Percentiles rank a stretch among this genome's conserved stretches.
These are phyloP conservation scores for Ceratosolen fusciceps DNA, from an alignment of 1,140 invertebrate genomes.

Conservation along the genomic window DNA sequence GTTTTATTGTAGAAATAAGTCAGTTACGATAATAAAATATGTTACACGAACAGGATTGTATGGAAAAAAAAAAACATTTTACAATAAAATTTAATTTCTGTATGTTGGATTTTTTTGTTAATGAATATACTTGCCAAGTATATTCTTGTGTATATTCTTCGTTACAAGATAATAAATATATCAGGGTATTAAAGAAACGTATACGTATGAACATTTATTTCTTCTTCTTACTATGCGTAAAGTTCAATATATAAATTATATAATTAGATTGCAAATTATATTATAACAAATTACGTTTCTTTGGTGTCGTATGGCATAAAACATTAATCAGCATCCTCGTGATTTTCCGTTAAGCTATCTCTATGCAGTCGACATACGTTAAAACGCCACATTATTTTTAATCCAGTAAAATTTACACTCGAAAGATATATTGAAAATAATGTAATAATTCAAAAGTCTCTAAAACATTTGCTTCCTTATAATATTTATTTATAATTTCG, in stretches of 20 bases:
- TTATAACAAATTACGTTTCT: constrained; percentile 25
- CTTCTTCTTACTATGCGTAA: constrained; percentile 27
- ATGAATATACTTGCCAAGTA: constrained; percentile 50
- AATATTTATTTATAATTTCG: constrained; percentile 15
- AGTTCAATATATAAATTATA: too few relatives aligned
- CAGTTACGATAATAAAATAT: not conserved
- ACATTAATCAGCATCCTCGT: constrained; percentile 4
- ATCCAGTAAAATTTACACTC: not conserved
- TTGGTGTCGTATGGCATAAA: constrained; percentile 19
- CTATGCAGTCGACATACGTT: constrained; percentile 53
- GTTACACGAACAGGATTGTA: not conserved
- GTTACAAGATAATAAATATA: constrained; percentile 58
- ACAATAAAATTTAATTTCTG: constrained; percentile 42
- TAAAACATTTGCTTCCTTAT: not conserved
- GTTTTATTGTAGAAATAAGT: not conserved
- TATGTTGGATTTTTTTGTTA: constrained; percentile 28
- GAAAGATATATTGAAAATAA: constrained; percentile 7
- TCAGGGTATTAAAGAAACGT: constrained; percentile 53
- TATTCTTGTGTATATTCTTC: constrained; percentile 58
- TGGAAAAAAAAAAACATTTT: constrained; percentile 7
- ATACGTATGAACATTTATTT: constrained; percentile 35
- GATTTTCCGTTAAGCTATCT: constrained; percentile 38
- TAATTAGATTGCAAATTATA: too few relatives aligned
- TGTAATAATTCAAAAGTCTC: not conserved
- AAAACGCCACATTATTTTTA: constrained; percentile 50